Percentiles rank a stretch among this genome's conserved stretches.
These are phyloP conservation scores for Pteronura brasiliensis DNA, from an alignment of 2,113 vertebrate genomes.

Conservation along the genomic window DNA sequence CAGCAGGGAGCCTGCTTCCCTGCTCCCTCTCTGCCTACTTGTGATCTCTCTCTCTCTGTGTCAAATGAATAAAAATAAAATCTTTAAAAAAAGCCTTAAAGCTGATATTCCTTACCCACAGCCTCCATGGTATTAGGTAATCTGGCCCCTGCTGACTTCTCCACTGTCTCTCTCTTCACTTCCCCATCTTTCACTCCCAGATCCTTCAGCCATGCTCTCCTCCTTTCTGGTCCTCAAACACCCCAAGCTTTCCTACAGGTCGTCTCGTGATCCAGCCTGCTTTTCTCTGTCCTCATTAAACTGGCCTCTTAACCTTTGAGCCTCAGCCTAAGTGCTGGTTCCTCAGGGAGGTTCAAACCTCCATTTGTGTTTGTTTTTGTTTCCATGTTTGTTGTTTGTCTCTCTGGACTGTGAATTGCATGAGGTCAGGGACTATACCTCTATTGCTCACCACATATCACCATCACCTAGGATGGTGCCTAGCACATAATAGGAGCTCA, in stretches of 20 bases:
- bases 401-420: neutral
- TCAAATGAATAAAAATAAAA: too few species aligned
- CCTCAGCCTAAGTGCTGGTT: neutral
- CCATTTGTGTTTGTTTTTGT: neutral
- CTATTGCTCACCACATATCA: neutral
- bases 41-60: too few species aligned
- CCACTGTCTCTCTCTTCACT: neutral
- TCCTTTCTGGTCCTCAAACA: conserved; percentile 17
- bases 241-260: neutral
- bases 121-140: neutral
- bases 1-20: too few species aligned
- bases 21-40: too few species aligned
- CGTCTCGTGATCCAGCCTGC: neutral
- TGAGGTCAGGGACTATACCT: neutral
- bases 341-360: neutral
- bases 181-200: neutral
- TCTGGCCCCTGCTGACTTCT: neutral
- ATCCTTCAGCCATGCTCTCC: neutral
- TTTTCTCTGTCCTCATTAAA: neutral
- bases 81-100: neutral
- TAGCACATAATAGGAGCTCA: neutral
- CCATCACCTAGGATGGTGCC: neutral
- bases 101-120: neutral
- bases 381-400: neutral
- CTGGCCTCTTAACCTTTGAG: neutral